phyloP scores from a whole-genome alignment of 2,888 invertebrate species.

The Nephrocerus scutellatus region DNA sequence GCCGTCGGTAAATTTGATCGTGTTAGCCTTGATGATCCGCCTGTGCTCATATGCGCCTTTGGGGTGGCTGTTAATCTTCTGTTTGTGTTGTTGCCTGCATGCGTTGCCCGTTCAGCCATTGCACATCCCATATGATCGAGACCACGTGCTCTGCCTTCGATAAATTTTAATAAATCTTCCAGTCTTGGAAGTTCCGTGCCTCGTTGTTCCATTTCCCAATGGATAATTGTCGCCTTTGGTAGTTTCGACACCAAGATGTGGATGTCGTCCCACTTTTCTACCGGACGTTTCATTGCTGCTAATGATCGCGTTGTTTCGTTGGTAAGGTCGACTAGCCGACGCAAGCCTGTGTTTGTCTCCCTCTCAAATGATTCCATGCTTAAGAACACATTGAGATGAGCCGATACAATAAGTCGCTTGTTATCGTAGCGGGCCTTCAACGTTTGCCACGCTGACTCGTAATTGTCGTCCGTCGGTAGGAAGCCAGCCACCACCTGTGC shows the following conservation, averaged over 20 bases:
- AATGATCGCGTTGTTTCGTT: constrained; percentile 4
- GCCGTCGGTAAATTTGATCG: constrained; percentile 7
- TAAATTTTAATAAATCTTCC: constrained; percentile 1
- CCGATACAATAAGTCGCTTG: constrained; percentile 7
- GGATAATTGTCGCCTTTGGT: constrained; percentile 7
- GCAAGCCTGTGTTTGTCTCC: constrained; percentile 11
- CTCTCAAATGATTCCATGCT: constrained; percentile 9
- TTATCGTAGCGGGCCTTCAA: constrained; percentile 6
- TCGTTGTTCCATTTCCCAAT: constrained; percentile 12
- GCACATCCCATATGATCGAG: constrained; percentile 7
- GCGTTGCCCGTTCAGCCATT: not conserved
- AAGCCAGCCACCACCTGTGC: constrained; percentile 12
- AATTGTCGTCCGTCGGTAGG: constrained; percentile 5
- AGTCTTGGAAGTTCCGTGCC: constrained; percentile 8
- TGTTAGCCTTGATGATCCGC: constrained; percentile 2
- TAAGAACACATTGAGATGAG: constrained; percentile 6
- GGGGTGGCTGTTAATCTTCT: constrained; percentile 1
- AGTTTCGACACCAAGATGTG: constrained; percentile 3
- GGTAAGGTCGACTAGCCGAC: constrained; percentile 2
- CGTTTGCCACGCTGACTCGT: constrained; percentile 11
- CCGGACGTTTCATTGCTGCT: constrained; percentile 7
- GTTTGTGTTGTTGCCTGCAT: not conserved
- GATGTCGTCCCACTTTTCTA: constrained; percentile 9
- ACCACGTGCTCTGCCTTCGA: constrained; percentile 12
- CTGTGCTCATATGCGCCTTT: constrained; percentile 4